Evolutionary conservation across 2,888 invertebrate genomes (phyloP).

Genomic region (Perithous albicinctus): DNA sequence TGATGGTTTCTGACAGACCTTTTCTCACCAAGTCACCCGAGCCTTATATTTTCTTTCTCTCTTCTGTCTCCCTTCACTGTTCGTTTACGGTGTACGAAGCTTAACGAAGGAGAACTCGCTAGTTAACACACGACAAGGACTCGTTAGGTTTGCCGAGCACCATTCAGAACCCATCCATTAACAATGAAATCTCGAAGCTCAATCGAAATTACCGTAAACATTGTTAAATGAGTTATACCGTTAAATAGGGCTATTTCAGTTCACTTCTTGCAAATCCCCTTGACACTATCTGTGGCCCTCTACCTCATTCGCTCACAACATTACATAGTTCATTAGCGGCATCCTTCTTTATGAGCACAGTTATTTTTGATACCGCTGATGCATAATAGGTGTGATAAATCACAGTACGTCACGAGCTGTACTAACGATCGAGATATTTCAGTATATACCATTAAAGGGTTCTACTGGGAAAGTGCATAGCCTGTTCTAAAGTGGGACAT

Average conservation of each 20-base stretch:
- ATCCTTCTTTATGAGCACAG: neutral
- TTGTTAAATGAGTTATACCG: slow-evolving; percentile 17
- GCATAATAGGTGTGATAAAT: neutral
- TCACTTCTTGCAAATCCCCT: neutral
- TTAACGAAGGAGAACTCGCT: slow-evolving; percentile 61
- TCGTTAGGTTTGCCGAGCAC: slow-evolving; percentile 34
- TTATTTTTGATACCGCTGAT: neutral
- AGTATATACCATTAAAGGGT: neutral
- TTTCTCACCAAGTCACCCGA: neutral
- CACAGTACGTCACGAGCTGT: neutral
- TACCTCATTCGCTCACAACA: neutral
- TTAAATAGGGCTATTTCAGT: neutral
- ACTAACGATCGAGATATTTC: neutral
- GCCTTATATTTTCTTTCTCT: slow-evolving; percentile 1
- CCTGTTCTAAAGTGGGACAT: neutral
- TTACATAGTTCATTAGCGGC: neutral
- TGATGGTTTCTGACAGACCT: slow-evolving; percentile 41
- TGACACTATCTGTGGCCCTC: neutral
- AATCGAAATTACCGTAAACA: slow-evolving; percentile 24
- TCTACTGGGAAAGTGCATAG: neutral
- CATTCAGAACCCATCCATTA: slow-evolving; percentile 15
- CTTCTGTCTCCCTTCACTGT: slow-evolving; percentile 23
- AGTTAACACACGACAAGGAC: slow-evolving; percentile 52
- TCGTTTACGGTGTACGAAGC: slow-evolving; percentile 44
- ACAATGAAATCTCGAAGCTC: slow-evolving; percentile 3